A percentile compares a stretch with the other conserved stretches of the same genome.
Evolutionary conservation across 2,113 vertebrate species (phyloP).

Genomic region (Pangasianodon hypophthalmus): DNA sequence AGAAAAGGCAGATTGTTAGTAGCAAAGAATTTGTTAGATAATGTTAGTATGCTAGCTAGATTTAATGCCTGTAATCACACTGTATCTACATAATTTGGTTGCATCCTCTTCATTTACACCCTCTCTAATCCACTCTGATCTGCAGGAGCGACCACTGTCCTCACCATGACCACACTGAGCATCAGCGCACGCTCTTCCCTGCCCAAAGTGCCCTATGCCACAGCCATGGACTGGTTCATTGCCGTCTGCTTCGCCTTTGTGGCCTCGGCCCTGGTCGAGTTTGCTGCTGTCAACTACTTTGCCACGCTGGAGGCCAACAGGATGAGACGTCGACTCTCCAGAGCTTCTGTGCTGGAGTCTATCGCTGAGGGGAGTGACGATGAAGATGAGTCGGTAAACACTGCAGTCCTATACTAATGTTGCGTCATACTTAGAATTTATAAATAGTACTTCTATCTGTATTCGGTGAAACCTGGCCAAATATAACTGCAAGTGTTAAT

Average conservation of each 20-base stretch:
- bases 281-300: slow-evolving; percentile 95
- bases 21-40: background rate
- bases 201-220: slow-evolving; percentile 93
- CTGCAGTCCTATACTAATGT: background rate
- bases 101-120: background rate
- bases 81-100: background rate
- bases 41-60: background rate
- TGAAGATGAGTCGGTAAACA: slow-evolving; percentile 78
- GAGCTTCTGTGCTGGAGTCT: slow-evolving; percentile 74
- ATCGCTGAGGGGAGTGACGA: slow-evolving; percentile 59
- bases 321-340: slow-evolving; percentile 73
- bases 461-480: background rate
- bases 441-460: background rate
- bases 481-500: background rate
- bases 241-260: slow-evolving; percentile 94
- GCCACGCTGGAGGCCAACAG: slow-evolving; percentile 83
- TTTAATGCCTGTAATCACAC: background rate
- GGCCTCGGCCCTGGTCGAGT: slow-evolving; percentile 91
- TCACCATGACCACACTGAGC: slow-evolving; percentile 95
- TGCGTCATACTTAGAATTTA: background rate
- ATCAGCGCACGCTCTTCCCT: slow-evolving; percentile 92
- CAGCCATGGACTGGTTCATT: slow-evolving; percentile 97
- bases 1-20: background rate
- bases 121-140: slow-evolving; percentile 26
- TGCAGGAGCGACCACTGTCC: slow-evolving; percentile 90